Evolutionary conservation across 2,888 invertebrate species (phyloP), one percentile per base, ranked within the genome.

Genomic region (Teleogryllus oceanicus): DNA sequence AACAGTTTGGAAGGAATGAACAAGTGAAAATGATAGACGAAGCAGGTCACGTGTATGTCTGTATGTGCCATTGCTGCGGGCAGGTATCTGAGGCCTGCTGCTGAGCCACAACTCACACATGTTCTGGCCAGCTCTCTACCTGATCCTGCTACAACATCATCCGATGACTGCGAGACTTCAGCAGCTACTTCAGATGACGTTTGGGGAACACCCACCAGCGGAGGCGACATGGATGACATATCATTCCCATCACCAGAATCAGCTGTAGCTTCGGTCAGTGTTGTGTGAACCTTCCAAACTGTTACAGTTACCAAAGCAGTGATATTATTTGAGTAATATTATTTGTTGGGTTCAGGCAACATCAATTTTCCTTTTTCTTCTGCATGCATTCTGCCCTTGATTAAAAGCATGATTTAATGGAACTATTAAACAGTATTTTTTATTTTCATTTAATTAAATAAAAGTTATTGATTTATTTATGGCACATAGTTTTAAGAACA

Each of bases 131-230:
- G 13, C 49, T 49, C 77, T 49, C 49, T 50, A n/a, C 49, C 24
- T n/a, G 20, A 75, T 75, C 20, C 75, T 20, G 49, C 49, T 10
- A 77, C 77, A 76, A 24, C 81, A 83, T 78, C 85, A 90, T 85
- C 83, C 85, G 94, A 94, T 83, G 95, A 95, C 81, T 93, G 93
- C 10, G 95, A 95, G 85, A 94, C 94, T 0, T 95, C 95, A 76
- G 95, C 94, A 0, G 95, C 93, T 0, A 93, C 92, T 0, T 95
- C 94, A 4, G 95, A 95, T 86, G 95, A 96, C 84, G 93, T 95
- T 49, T 96, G 95, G 95, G 95, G 95, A 0, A 95, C 95, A 0
- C 95, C 95, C 5, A 95, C 95, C 0, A 95, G 95, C 83, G 94
- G 94, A 5, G 95, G 94, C 37, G 91, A 94, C 74, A 92, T 94